phyloP scores from a whole-genome alignment of 2,797 vertebrate species.

The Coregonus sp. region DNA sequence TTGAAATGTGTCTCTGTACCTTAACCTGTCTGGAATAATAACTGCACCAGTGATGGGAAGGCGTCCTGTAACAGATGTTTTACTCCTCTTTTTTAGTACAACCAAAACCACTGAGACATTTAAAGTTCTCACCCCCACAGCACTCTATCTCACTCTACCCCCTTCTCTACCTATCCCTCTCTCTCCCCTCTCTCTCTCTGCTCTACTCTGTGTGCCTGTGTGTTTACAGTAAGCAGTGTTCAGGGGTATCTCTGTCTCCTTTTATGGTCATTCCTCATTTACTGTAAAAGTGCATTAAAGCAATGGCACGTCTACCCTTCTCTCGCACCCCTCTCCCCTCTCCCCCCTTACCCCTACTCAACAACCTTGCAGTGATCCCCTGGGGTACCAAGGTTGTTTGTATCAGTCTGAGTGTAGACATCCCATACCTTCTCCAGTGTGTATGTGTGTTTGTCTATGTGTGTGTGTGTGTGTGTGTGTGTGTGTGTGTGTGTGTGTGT shows the following conservation, averaged over 20 bases:
- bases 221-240: constrained; percentile 89
- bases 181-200: constrained; percentile 48
- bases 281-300: constrained; percentile 82
- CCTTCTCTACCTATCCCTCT: constrained; percentile 46
- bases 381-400: constrained; percentile 44
- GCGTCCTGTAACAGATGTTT: too few relatives aligned
- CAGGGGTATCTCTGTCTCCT: constrained; percentile 77
- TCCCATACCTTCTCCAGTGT: constrained; percentile 20
- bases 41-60: too few relatives aligned
- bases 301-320: constrained; percentile 44
- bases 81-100: too few relatives aligned
- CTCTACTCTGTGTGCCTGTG: constrained; percentile 38
- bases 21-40: too few relatives aligned
- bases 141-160: background rate
- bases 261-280: constrained; percentile 89
- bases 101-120: too few relatives aligned
- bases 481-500: constrained; percentile 7
- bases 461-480: constrained; percentile 25
- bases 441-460: constrained; percentile 39
- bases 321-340: constrained; percentile 40
- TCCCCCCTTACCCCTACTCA: background rate
- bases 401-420: background rate
- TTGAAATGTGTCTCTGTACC: constrained; percentile 6
- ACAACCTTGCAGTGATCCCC: constrained; percentile 41
- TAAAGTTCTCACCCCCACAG: background rate